Conservation (phyloP, 2,797 vertebrate genomes). For the Brotula barbata region DNA sequence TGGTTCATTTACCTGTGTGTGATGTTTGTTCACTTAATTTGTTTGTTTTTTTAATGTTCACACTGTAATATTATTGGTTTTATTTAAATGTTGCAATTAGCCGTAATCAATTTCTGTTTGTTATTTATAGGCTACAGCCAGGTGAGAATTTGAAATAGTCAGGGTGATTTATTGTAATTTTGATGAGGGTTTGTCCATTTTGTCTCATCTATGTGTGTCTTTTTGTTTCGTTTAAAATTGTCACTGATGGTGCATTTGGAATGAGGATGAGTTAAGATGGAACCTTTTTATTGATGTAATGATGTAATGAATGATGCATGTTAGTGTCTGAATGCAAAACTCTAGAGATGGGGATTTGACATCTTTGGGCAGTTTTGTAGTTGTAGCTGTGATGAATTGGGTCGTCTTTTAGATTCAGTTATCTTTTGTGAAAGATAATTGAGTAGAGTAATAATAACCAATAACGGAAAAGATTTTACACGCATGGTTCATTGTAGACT, state of each 20-base stretch:
- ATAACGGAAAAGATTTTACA: no score
- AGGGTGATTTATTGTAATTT: constrained; percentile 16
- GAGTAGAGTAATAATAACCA: no score
- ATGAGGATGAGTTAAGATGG: background rate
- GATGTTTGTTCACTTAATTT: background rate
- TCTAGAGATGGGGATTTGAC: background rate
- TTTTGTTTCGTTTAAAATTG: no score
- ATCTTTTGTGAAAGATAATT: no score
- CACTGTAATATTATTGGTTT: background rate
- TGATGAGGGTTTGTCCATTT: background rate
- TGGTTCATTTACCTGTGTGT: background rate
- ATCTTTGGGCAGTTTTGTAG: constrained; percentile 8
- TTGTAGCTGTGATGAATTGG: no score
- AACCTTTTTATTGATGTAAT: constrained; percentile 22
- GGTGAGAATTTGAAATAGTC: constrained; percentile 19
- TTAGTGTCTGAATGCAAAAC: background rate
- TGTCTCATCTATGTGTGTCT: no score
- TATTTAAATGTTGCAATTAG: background rate
- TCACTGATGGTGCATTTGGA: no score
- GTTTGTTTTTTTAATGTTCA: background rate
- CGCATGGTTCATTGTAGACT: no score
- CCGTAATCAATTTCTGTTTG: constrained; percentile 5
- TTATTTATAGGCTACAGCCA: constrained; percentile 33
- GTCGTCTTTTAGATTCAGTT: no score
- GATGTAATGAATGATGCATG: constrained; percentile 4